Evolutionary conservation across 2,797 vertebrate genomes (phyloP).

Genomic region (Ibycter americanus): DNA sequence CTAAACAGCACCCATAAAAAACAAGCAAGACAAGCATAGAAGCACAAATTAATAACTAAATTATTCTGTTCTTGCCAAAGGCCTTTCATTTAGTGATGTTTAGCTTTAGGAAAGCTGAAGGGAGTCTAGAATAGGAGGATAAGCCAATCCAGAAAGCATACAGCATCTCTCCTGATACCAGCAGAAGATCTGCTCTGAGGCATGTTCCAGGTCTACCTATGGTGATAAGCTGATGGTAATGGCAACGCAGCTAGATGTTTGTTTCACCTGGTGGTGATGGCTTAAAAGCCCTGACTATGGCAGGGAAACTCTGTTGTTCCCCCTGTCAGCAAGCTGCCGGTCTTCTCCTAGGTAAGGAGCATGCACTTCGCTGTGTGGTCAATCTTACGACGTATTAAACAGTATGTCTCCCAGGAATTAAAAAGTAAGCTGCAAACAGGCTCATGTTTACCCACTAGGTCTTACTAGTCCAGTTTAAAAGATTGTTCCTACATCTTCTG

Average conservation of each 20-base stretch:
- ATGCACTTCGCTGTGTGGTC: not conserved
- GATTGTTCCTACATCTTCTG: not conserved
- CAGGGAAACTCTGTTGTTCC: not conserved
- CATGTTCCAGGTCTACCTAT: not conserved
- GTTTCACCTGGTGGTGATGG: not conserved
- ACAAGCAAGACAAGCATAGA: not conserved
- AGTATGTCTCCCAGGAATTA: not conserved
- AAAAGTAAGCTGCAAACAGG: not conserved
- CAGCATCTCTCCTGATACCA: not conserved
- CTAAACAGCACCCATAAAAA: not conserved
- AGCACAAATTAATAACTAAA: not conserved
- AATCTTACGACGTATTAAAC: rapidly evolving
- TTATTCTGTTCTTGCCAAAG: not conserved
- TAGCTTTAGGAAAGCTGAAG: not conserved
- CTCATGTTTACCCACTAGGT: not conserved
- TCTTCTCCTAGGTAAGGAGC: not conserved
- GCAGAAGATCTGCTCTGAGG: not conserved
- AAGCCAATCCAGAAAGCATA: not conserved
- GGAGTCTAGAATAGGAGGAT: not conserved
- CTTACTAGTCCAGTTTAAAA: not conserved
- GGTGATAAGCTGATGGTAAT: not conserved
- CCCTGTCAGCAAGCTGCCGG: not conserved
- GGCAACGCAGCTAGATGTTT: not conserved
- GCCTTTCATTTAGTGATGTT: not conserved
- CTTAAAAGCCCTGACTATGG: not conserved